A percentile compares a stretch with the other conserved stretches of the same genome.
Conservation (phyloP, 2,797 vertebrate genomes). For the Pangasius larnaudii region DNA sequence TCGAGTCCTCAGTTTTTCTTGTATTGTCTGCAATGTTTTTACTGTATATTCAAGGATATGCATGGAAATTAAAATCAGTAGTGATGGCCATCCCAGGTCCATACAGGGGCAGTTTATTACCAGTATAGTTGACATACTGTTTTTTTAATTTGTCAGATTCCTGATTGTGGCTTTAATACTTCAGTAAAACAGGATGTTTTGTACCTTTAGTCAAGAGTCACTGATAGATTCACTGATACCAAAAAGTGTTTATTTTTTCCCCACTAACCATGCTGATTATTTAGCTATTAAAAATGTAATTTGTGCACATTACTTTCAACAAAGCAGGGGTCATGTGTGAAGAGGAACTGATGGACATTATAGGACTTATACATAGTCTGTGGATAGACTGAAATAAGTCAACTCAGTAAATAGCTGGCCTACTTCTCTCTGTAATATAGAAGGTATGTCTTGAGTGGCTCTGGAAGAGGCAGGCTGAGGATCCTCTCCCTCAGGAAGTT, state of each 20-base stretch:
- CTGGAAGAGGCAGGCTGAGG: conserved; percentile 82
- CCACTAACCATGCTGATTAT: neutral
- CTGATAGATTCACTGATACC: neutral
- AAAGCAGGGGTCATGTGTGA: conserved; percentile 12
- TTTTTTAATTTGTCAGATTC: conserved; percentile 19
- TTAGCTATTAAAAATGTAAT: conserved; percentile 6
- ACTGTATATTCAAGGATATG: neutral
- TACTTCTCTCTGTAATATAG: conserved; percentile 89
- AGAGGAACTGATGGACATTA: neutral
- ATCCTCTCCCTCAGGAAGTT: conserved; percentile 84
- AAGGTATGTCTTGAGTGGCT: conserved; percentile 86
- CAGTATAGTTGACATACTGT: neutral
- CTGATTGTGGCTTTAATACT: neutral
- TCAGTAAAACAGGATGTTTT: neutral
- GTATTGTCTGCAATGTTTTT: neutral
- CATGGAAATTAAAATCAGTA: neutral
- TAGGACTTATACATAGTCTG: conserved; percentile 23
- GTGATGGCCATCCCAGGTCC: too few species aligned
- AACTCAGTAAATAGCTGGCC: conserved; percentile 19
- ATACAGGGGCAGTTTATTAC: neutral
- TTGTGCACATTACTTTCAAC: conserved; percentile 17
- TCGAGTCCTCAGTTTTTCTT: neutral
- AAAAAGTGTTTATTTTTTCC: conserved; percentile 1
- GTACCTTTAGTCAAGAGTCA: neutral
- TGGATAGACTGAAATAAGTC: conserved; percentile 18